Evolutionary conservation across 2,797 vertebrate species (phyloP), one percentile per base, ranked within the genome.

Genomic region (Mormyrus proboscirostris): DNA sequence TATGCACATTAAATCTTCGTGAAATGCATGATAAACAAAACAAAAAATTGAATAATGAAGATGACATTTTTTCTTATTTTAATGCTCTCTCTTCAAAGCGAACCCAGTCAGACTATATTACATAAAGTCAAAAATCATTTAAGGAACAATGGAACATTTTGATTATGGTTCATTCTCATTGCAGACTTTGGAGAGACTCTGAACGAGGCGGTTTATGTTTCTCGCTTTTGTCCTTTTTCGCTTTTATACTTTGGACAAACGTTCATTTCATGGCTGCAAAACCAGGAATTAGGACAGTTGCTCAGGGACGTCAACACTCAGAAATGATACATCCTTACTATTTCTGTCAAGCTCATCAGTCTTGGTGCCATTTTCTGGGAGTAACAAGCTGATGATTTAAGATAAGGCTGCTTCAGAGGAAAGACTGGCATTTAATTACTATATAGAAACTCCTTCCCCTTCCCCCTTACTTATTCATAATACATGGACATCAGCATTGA

Each of bases 381-480:
- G 41, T 79, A 86, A 86, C 49, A 55, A 33, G 22, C 84, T 53
- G 84, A 84, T 84, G 82, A 22, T 44, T 47, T 86, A 86, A 86
- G 4, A 55, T 86, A 50, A 59, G 44, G 82, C 82, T 87, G 33
- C 29, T 62, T 62, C 33, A 62, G 50, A 22, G 50, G 50, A 62
- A 86, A 53, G 44, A 53, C 2, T 57, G 84, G 49, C 25, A 53
- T 86, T 86, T 55, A 33, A 53, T 29, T 10, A 53, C 33, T 22
- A 59, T 88, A 62, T 8, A 65, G n/a, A n/a, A n/a, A 29, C n/a
- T 62, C 59, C 19, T 33, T 88, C 38, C 22, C 25, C 62, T 8
- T 57, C 53, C 55, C 53, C 55, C 55, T 62, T 69, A 44, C 22
- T 73, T 88, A 88, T 33, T 89, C 65, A 89, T 55, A 51, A 49